Conservation (phyloP, 2,797 vertebrate species). For the Sebastes trivittatus region DNA sequence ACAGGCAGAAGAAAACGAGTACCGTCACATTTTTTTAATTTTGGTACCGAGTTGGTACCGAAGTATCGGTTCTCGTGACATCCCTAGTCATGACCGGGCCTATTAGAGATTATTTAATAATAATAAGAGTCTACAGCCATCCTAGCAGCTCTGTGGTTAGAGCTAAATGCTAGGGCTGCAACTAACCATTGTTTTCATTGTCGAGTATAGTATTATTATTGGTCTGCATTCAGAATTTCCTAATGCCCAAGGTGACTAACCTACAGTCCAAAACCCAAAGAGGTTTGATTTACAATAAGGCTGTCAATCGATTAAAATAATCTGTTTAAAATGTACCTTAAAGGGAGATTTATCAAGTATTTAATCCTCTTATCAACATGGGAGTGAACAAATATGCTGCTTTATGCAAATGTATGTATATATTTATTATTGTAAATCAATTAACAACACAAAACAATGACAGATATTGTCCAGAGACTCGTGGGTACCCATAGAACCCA, state of each 20-base stretch:
- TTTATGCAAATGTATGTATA: too few species aligned
- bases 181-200: not conserved
- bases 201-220: not conserved
- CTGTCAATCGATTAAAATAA: too few species aligned
- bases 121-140: not conserved
- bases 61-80: too few species aligned
- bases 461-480: too few species aligned
- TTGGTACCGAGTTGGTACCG: too few species aligned
- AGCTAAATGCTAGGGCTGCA: not conserved
- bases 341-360: too few species aligned
- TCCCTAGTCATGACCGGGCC: not conserved
- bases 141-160: not conserved
- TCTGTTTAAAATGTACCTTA: too few species aligned
- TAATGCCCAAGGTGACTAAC: not conserved
- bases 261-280: not conserved
- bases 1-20: too few species aligned
- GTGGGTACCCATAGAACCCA: too few species aligned
- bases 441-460: fast-evolving
- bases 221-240: not conserved
- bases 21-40: too few species aligned
- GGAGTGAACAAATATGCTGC: fast-evolving
- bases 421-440: too few species aligned
- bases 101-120: not conserved
- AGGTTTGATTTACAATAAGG: not conserved
- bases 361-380: too few species aligned